Base-by-base conservation (phyloP, 2,888 invertebrate genomes). In the Macaria liturata region DNA sequence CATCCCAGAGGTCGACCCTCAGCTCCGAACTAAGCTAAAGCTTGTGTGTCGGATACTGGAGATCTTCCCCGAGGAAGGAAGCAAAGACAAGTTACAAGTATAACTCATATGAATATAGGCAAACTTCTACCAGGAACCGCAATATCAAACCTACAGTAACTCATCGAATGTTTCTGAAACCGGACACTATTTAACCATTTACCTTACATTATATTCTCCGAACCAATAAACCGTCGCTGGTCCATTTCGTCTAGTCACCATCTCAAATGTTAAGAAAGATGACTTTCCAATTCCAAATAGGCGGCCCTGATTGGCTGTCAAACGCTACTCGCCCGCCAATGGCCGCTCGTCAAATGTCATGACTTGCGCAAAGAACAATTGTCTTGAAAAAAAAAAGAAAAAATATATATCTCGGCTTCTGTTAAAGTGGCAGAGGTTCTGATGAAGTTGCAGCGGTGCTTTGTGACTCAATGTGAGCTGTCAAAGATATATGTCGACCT, bases 281-380 rank as follows among this genome's bases (percentile, higher is more conserved):
- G 91, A 91, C 91, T 90, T 86, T 89, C 86, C 73, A 79, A 88
- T 83, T 86, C 87, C 73, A 72, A 83, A 85, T 78, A 77, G 81
- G 76, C 76, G 74, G 71, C 81, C 73, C 81, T 80, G 86, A 91
- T 91, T 91, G 91, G 91, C 90, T 86, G 91, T 91, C 91, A 90
- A 86, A 88, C 83, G 75, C 74, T 67, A 72, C 68, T 81, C 82
- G 78, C 75, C 84, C 74, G 84, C 91, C 91, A 91, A 91, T 91
- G 78, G 84, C 71, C 66, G 88, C 86, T 90, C 89, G 89, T 91
- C 91, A 91, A 86, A 84, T 81, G 78, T 83, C 82, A 85, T 91
- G 91, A 91, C 89, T 82, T 65, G 80, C 78, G 83, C 70, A 68
- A 30, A 49, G 79, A 82, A 87, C 87, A 86, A 89, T 88, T 87